Evolutionary conservation across 1,140 invertebrate species (phyloP), one percentile per base, ranked within the genome.

Genomic region (Zaprionus vittiger): DNA sequence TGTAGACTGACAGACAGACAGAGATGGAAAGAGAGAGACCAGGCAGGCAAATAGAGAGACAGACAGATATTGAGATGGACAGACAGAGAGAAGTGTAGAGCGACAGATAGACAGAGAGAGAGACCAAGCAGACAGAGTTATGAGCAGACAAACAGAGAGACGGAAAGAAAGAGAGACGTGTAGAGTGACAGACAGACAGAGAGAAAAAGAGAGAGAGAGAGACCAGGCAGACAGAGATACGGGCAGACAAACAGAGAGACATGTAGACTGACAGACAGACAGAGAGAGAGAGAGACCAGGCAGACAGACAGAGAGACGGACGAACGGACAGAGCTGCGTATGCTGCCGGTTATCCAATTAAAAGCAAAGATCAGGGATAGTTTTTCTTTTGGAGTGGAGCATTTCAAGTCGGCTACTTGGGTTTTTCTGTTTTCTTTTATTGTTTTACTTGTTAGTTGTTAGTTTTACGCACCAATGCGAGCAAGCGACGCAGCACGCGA

Each of bases 321-420:
- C 38, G 7, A 2, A 20, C 7, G 1, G 49, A 38, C 47, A 49
- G 9, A 24, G 49, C 60, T 20, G 59, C 66, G 17, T 49, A 57
- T 54, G 37, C 71, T 81, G 83, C 84, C 81, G 84, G 84, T 90
- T 87, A 81, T 84, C 85, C 84, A 90, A 89, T 89, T 90, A 90
- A 89, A 84, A 84, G 70, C 85, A 69, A 81, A 89, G 84, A 89
- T 89, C 81, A 81, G 84, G 85, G 84, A 89, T 89, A 77, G 83
- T 83, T 87, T 80, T 62, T 24, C 56, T 3, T 20, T 26, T 47
- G 65, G 44, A 62, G 70, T 83, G 78, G 79, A 74, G 67, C 80
- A 80, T 49, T 38, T 17, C 41, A 37, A 38, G 68, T 49, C 77
- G 38, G 47, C 71, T 41, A 68, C 64, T 66, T 41, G 55, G 37